Base-by-base conservation (phyloP, 35 echinoderm and acorn worm genomes). In the Lytechinus pictus region DNA sequence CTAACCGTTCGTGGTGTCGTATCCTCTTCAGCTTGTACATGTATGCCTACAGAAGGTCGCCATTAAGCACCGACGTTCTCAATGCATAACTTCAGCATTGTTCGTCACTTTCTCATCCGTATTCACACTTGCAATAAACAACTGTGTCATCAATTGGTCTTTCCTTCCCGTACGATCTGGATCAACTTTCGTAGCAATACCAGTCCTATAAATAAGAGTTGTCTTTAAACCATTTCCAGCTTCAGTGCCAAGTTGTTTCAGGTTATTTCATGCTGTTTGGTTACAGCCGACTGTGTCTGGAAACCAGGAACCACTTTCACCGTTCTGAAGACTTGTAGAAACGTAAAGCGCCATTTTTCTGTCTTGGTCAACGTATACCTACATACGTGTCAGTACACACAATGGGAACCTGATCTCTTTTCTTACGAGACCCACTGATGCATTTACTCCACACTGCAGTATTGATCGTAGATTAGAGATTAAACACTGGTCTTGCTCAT, bases 391-490 rank as follows among this genome's bases (percentile, higher is more conserved):
- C 66, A 79, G 0, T 24, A 5, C 66, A 79, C 66, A 79, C 66
- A 79, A 79, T 27, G n/a, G 66, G 66, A 79, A 79, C 66, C 6
- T 1, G 16, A 4, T 79, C 66, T 24, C 4, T 79, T 79, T 7
- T 79, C 66, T n/a, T 5, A 4, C 4, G 66, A 24, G 66, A 79
- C 66, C 4, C 21, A 19, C 66, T 79, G 66, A 79, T 79, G 66
- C 66, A 79, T 79, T 6, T 44, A 79, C 4, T 24, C 19, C 66
- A 79, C n/a, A 79, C 66, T 24, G 2, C 0, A 79, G 66, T 79
- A 79, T 79, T 79, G 66, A 79, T 79, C 66, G n/a, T 79, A 79
- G 66, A 79, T 79, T 79, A 79, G 66, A 79, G 66, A 24, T 19
- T 79, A 79, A n/a, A 79, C 66, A 79, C 66, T 5, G 66, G 21